Base-by-base conservation (phyloP, 2,797 vertebrate genomes). In the Paedocypris micromegethes region DNA sequence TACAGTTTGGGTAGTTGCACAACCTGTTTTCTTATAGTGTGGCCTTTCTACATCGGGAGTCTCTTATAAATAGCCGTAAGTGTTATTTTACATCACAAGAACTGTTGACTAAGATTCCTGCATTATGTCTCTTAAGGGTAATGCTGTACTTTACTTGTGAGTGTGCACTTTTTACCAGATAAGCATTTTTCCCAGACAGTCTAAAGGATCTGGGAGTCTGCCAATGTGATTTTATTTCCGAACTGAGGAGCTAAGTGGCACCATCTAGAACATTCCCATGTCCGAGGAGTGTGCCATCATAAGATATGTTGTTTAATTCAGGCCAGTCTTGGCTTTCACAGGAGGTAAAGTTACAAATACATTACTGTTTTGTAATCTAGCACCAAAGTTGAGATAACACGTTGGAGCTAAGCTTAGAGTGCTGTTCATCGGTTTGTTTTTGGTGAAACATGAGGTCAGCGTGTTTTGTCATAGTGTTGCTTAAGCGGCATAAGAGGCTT, bases 191-290 rank as follows among this genome's bases (percentile, higher is more conserved):
- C 42, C 7, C 38, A 46, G 50, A 62, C 40, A 45, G n/a, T 40
- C 55, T 41, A 64, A 55, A 64, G 61, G 37, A 47, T 69, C 40
- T 70, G 61, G 45, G 51, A 49, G 38, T 55, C 55, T 61, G 56
- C 62, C 72, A 62, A 61, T 48, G 9, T 53, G 44, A 58, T 69
- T 69, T 37, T 23, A 50, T 62, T 74, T 41, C 42, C 61, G 44
- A 43, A 45, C 55, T 54, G 38, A 46, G 61, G 57, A 49, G 38
- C 63, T 46, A 50, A 55, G 41, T 42, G 42, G 46, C 5, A 52
- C 56, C 57, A 56, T 61, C 67, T 51, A 56, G 62, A 70, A 65
- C 4, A 46, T 70, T 74, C 57, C 51, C 56, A 46, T 48, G 6
- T 58, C 56, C 56, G 46, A 38, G 52, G 67, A 66, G 44, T 57